Base-by-base conservation (phyloP, 2,797 vertebrate genomes). In the Siniperca scherzeri region DNA sequence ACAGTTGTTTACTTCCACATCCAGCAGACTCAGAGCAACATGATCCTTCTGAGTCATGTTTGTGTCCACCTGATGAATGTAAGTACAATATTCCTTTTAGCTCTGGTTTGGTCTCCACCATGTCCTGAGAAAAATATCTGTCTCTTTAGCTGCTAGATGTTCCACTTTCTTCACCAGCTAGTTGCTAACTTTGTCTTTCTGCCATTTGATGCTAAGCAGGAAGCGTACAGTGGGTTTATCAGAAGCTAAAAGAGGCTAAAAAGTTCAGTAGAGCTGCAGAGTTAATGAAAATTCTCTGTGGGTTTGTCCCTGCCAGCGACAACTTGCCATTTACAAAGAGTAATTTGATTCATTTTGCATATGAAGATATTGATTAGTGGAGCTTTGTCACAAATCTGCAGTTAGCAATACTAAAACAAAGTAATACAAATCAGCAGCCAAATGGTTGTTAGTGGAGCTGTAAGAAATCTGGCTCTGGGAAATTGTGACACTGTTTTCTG, bases 401-500 rank as follows among this genome's bases (percentile, higher is more conserved):
- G 40, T 65, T 44, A 44, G 40, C 61, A 65, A 0, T 25, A 10
- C 22, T 57, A 25, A 17, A 44, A 9, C 40, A n/a, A 14, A 46
- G 42, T 11, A 56, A 56, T 13, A 33, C 25, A 52, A 22, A 1
- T 8, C 27, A 52, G 19, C 65, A 52, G 65, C 50, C 50, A 52
- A 22, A 19, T 52, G 50, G 30, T 10, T 52, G 65, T 68, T 36
- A 68, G 27, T 67, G 27, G 10, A 67, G 65, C 61, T 56, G 56
- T 30, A 17, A 57, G 13, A 50, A 21, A 53, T 8, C 21, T 53
- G 21, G 21, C 4, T 53, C 50, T 25, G 53, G n/a, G n/a, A 55
- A 55, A 25, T 5, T 55, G 52, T 55, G 50, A 53, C 21, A 53
- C 50, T 22, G 21, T 53, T 53, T 50, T 53, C 11, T 25, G 38